Evolutionary conservation across 2,113 vertebrate species (phyloP).

Genomic region (Gavia stellata): DNA sequence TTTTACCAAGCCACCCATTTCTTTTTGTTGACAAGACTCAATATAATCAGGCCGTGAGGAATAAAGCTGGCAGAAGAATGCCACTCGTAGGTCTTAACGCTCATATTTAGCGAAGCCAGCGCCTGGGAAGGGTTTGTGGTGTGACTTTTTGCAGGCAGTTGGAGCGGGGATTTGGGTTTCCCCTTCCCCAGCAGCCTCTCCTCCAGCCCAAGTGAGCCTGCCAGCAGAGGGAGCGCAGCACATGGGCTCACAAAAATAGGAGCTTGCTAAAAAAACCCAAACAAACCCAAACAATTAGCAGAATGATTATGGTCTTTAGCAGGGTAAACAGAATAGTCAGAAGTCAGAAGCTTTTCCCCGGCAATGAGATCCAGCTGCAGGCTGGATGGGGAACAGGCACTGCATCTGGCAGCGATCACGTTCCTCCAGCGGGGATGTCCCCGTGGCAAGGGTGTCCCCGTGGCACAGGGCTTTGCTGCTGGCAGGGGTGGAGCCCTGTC

Average conservation of each 20-base stretch:
- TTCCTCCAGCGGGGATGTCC: neutral
- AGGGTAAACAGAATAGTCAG: neutral
- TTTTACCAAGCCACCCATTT: neutral
- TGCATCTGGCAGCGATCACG: neutral
- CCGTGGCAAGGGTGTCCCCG: fast-evolving
- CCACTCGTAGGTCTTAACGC: neutral
- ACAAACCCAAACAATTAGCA: constrained; percentile 24
- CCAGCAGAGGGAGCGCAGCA: constrained; percentile 40
- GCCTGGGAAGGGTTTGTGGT: neutral
- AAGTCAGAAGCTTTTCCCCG: neutral
- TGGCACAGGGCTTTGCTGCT: neutral
- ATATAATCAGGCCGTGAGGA: neutral
- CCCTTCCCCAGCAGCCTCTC: neutral
- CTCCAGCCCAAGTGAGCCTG: neutral
- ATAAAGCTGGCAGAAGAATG: neutral
- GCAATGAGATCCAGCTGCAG: constrained; percentile 22
- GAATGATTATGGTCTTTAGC: neutral
- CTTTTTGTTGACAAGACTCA: neutral
- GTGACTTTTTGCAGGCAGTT: neutral
- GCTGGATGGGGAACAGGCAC: neutral
- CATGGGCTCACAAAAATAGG: neutral
- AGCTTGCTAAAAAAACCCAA: neutral
- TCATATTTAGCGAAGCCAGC: neutral
- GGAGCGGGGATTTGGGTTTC: neutral
- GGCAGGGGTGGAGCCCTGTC: fast-evolving